These are phyloP conservation scores for Cataglyphis livida DNA, from an alignment of 2,888 invertebrate species.

Conservation along the genomic window DNA sequence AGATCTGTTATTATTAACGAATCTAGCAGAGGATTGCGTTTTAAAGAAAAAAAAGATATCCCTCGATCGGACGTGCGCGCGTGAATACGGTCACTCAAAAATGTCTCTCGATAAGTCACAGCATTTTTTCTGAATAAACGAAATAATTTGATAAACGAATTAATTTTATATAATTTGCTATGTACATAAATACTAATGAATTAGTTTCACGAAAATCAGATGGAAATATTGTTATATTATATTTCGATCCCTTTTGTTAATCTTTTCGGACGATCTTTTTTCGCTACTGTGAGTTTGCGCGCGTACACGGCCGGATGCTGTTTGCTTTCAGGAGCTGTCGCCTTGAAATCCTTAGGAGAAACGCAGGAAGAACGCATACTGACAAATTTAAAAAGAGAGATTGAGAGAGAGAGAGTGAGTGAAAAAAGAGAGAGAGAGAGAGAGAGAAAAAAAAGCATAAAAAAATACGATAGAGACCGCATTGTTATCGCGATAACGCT, in stretches of 20 bases:
- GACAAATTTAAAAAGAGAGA: conserved; percentile 51
- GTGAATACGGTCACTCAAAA: conserved; percentile 59
- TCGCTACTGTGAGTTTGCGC: conserved; percentile 67
- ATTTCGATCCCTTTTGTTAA: conserved; percentile 22
- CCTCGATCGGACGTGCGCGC: conserved; percentile 51
- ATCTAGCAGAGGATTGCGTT: conserved; percentile 63
- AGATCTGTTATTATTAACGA: conserved; percentile 52
- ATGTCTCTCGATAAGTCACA: conserved; percentile 6
- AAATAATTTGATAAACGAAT: background rate
- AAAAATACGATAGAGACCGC: conserved; percentile 62
- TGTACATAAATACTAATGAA: background rate
- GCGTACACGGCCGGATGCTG: conserved; percentile 82
- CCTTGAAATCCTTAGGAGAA: conserved; percentile 85
- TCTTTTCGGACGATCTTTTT: conserved; percentile 35
- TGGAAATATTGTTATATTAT: conserved; percentile 14
- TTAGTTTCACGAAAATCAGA: background rate
- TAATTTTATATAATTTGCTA: background rate
- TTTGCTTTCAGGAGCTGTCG: conserved; percentile 86
- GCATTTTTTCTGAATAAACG: background rate
- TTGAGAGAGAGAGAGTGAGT: conserved; percentile 32
- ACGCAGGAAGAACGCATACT: conserved; percentile 72
- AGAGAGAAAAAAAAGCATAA: conserved; percentile 41
- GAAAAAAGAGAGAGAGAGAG: conserved; percentile 37
- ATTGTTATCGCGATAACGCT: conserved; percentile 76
- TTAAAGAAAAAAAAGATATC: conserved; percentile 46